Percentiles rank a stretch among this genome's conserved stretches.
Conservation (phyloP, 2,888 invertebrate genomes). For the Blastobasis lacticolella region DNA sequence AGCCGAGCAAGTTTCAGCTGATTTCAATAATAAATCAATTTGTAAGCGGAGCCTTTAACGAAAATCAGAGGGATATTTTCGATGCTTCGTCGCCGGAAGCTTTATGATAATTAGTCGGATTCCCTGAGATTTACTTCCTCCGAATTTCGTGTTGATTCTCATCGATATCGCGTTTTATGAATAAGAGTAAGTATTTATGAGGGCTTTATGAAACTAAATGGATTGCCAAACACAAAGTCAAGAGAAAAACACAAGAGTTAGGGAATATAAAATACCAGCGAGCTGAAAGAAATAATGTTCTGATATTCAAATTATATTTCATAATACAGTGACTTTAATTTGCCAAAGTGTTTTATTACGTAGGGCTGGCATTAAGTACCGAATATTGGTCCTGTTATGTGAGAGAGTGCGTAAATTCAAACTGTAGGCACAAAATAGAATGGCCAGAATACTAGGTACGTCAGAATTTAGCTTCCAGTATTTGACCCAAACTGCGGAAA, state of each 20-base stretch:
- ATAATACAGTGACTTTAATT: slow-evolving; percentile 9
- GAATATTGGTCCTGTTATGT: neutral
- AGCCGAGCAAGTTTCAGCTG: neutral
- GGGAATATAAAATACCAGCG: slow-evolving; percentile 1
- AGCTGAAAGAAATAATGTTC: neutral
- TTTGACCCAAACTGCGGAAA: too few relatives aligned
- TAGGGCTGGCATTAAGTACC: neutral
- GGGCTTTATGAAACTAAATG: neutral
- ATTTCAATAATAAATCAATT: slow-evolving; percentile 4
- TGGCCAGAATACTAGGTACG: too few relatives aligned
- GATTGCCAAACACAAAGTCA: neutral
- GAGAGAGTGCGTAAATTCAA: neutral
- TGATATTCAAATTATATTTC: slow-evolving; percentile 10
- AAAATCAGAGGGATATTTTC: neutral
- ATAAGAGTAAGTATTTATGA: neutral
- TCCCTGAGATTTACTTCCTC: neutral
- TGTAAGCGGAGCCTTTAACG: neutral
- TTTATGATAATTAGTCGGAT: neutral
- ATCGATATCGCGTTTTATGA: neutral
- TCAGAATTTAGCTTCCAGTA: too few relatives aligned
- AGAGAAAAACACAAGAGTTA: neutral
- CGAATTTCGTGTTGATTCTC: neutral
- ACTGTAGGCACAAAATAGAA: neutral
- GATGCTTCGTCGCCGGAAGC: neutral
- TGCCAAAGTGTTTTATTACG: slow-evolving; percentile 6